phyloP scores from a whole-genome alignment of 2,888 invertebrate species.

The Nineta flava region DNA sequence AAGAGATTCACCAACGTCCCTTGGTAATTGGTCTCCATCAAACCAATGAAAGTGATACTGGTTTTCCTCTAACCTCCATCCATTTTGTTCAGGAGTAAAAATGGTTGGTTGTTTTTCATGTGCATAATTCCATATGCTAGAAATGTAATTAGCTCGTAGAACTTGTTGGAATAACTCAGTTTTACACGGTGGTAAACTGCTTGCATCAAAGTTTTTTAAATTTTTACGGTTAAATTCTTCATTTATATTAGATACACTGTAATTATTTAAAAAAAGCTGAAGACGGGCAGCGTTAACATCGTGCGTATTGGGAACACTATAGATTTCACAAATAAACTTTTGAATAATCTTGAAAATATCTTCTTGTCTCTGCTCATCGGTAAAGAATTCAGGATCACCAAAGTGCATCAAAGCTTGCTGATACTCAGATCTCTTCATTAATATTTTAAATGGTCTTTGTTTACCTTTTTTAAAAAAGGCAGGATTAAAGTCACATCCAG shows the following conservation, averaged over 20 bases:
- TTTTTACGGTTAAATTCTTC: too few species aligned
- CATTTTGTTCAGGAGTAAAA: conserved; percentile 1
- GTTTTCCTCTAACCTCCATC: not conserved
- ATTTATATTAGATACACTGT: too few species aligned
- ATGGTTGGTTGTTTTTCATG: conserved; percentile 3
- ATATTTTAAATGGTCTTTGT: conserved; percentile 3
- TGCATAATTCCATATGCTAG: conserved; percentile 8
- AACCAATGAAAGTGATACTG: conserved; percentile 4
- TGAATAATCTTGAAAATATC: conserved; percentile 9
- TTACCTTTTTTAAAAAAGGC: not conserved
- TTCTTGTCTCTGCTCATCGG: too few species aligned
- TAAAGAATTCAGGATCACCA: too few species aligned
- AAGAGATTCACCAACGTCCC: not conserved
- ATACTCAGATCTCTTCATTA: not conserved
- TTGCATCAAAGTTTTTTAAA: conserved; percentile 14
- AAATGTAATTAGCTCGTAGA: conserved; percentile 6
- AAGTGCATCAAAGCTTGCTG: conserved; percentile 1
- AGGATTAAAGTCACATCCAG: too few species aligned
- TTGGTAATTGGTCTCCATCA: conserved; percentile 1
- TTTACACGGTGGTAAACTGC: conserved; percentile 13
- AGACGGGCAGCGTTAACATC: conserved; percentile 16
- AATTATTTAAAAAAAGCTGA: conserved; percentile 14
- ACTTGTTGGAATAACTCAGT: conserved; percentile 7
- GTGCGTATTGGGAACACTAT: conserved; percentile 15
- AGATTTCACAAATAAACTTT: conserved; percentile 13